Base-by-base conservation (phyloP, 2,113 vertebrate genomes). In the Notechis scutatus region DNA sequence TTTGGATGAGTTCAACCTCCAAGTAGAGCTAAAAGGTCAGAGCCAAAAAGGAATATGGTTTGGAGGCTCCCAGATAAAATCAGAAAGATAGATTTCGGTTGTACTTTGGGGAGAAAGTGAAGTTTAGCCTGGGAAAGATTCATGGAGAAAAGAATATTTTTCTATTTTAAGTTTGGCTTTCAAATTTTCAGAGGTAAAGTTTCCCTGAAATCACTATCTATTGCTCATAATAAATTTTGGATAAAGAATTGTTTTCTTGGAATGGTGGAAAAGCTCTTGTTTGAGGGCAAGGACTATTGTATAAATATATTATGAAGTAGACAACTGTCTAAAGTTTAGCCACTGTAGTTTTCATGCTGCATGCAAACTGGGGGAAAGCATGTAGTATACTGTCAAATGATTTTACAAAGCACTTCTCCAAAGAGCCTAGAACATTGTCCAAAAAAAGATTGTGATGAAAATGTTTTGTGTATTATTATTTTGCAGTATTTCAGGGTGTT, bases 21-120 rank as follows among this genome's bases (percentile, higher is more conserved):
- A 92, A 50, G 91, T 88, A 88, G 91, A 88, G 47, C 12, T 88
- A 42, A 87, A 88, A 92, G 91, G 91, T 92, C 91, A 92, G 91
- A 88, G 24, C 57, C 91, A 54, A 42, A 50, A 92, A 88, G 42
- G 24, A 24, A 42, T 34, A 92, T 14, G 11, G 20, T 64, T 87
- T 87, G 24, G 45, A 61, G 9, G 47, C 57, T 87, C 57, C 20
- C 45, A 54, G 12, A 81, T 11, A 64, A 52, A 91, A 14, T 54
- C 45, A 92, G 56, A 5, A 23, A n/a, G 56, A 5, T 50, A 87
- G 18, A 45, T 26, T 87, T 61, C 56, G 50, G 23, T 87, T 3
- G 50, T 57, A 87, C 45, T 61, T 87, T 88, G 42, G 29, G 45
- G 20, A 34, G n/a, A n/a, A 61, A 87, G 26, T 87, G 56, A 87